phyloP scores from a whole-genome alignment of 2,113 vertebrate species.

The Propithecus coquereli region DNA sequence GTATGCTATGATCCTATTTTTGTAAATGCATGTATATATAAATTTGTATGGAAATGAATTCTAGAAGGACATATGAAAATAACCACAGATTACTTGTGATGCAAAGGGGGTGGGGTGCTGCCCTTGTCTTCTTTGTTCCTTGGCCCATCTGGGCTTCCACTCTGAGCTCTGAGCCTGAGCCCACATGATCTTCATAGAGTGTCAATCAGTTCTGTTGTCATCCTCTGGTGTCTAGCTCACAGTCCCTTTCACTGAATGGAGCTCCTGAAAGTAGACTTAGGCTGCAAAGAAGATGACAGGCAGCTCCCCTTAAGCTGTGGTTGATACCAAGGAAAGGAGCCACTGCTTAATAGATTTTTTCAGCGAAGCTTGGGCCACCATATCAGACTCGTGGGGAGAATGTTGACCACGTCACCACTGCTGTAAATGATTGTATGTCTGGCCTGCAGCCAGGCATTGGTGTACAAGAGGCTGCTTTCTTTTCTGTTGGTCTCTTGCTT shows the following conservation, averaged over 20 bases:
- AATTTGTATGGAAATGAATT: background rate
- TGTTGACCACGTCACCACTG: background rate
- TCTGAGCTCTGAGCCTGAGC: background rate
- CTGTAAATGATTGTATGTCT: background rate
- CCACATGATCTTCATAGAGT: background rate
- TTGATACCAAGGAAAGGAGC: background rate
- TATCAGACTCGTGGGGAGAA: background rate
- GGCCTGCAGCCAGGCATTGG: background rate
- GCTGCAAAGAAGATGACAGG: background rate
- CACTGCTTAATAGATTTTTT: conserved; percentile 50
- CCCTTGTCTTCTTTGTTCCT: background rate
- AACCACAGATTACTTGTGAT: background rate
- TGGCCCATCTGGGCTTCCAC: background rate
- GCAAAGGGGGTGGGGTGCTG: background rate
- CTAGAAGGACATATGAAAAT: background rate
- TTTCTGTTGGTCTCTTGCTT: background rate
- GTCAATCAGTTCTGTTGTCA: background rate
- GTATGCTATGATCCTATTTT: background rate
- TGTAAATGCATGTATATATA: background rate
- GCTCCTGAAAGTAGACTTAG: background rate
- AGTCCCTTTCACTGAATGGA: background rate
- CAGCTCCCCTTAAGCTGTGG: conserved; percentile 38
- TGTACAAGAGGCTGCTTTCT: background rate
- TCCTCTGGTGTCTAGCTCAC: background rate
- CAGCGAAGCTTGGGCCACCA: background rate